Evolutionary conservation across 2,797 vertebrate genomes (phyloP), one percentile per base, ranked within the genome.

Genomic region (Yasuhikotakia modesta): DNA sequence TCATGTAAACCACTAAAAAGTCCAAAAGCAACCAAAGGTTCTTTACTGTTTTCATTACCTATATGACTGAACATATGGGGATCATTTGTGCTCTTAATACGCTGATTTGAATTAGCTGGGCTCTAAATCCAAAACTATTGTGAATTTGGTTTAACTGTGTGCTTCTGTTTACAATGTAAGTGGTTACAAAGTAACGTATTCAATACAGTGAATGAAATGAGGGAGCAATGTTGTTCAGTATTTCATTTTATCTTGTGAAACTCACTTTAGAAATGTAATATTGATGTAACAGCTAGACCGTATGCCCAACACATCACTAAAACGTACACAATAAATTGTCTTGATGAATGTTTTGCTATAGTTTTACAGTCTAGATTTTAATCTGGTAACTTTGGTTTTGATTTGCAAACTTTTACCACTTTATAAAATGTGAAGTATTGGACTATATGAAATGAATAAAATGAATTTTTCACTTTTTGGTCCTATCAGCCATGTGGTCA

Each of bases 141-240:
- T 73, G 14, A 48, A 52, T 69, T 50, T 43, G 16, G 45, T 52
- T 4, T 61, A 35, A 53, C 22, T 71, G 67, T 53, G 48, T 57
- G 69, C 57, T 79, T 72, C 2, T n/a, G n/a, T n/a, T n/a, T 57
- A 77, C 70, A 81, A 75, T 46, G 21, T 8, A 61, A 50, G 35
- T 60, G n/a, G 57, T 64, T 48, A 69, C 60, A 27, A 67, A 65
- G 45, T 63, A 71, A 16, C 24, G 11, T 24, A 81, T 43, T n/a
- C n/a, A n/a, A n/a, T 68, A 35, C 70, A 65, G 21, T 66, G 13
- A 43, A n/a, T 58, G 3, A 73, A 65, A 70, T 8, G 22, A 76
- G 78, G 78, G 81, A 84, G 81, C 81, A 82, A 82, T 46, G 55
- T 24, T 50, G 60, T 75, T 78, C 50, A 71, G 21, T n/a, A n/a